A percentile compares a stretch with the other conserved stretches of the same genome.
Conservation (phyloP, 1,140 invertebrate genomes). For the Ruditapes philippinarum region DNA sequence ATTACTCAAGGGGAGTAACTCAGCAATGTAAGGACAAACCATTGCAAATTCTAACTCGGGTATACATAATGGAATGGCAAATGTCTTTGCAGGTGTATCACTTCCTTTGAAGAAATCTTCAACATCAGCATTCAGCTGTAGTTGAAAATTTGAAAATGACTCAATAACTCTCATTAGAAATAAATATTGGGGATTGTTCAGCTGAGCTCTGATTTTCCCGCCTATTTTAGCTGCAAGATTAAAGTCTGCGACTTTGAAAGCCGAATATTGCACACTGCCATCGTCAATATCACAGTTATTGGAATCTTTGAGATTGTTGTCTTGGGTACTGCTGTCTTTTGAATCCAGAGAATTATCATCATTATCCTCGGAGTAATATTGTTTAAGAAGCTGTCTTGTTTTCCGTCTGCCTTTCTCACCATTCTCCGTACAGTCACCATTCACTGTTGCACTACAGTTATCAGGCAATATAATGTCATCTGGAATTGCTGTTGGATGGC, state of each 20-base stretch:
- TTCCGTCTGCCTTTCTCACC: constrained; percentile 45
- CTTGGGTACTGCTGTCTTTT: not conserved
- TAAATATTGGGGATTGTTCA: constrained; percentile 96
- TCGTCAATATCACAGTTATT: constrained; percentile 42
- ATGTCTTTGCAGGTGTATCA: constrained; percentile 41
- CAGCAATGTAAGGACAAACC: constrained; percentile 90
- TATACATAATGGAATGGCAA: constrained; percentile 90
- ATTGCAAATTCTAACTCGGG: constrained; percentile 95
- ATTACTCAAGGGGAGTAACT: constrained; percentile 69
- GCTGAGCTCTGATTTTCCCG: constrained; percentile 80
- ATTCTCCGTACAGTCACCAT: not conserved
- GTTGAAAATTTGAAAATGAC: constrained; percentile 90
- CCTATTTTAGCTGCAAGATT: constrained; percentile 80
- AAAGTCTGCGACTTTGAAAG: constrained; percentile 67
- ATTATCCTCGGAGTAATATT: constrained; percentile 68
- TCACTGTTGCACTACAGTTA: not conserved
- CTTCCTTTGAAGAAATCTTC: constrained; percentile 88
- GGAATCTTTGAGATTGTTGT: not conserved
- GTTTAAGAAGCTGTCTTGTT: constrained; percentile 66
- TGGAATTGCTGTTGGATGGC: constrained; percentile 40
- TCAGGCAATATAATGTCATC: constrained; percentile 16
- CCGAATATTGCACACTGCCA: constrained; percentile 69
- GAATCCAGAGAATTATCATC: constrained; percentile 47
- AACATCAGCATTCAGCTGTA: constrained; percentile 91
- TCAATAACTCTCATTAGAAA: constrained; percentile 95